Percentiles rank a stretch among this genome's conserved stretches.
phyloP scores from a whole-genome alignment of 2,113 vertebrate genomes.

The Aspidoscelis tigris region DNA sequence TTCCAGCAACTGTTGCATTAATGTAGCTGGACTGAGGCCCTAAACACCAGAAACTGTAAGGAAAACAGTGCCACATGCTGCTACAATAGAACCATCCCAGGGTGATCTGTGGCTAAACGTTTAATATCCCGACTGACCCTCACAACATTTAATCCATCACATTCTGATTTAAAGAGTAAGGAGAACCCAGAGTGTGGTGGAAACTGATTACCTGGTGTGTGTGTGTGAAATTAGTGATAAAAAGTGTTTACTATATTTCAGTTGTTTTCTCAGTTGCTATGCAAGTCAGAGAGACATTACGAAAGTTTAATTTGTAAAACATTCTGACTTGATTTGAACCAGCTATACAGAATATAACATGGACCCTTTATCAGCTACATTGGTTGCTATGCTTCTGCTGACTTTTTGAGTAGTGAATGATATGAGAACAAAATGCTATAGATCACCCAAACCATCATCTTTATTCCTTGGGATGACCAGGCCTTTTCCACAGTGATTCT shows the following conservation, averaged over 20 bases:
- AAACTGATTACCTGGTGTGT: neutral
- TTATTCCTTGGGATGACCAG: no score
- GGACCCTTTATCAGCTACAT: no score
- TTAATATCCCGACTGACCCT: conserved; percentile 10
- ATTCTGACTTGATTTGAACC: no score
- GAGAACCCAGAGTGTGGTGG: neutral
- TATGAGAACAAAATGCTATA: no score
- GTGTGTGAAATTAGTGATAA: neutral
- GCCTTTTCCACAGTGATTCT: no score
- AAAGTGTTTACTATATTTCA: neutral
- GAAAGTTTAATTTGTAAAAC: no score
- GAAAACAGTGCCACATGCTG: neutral
- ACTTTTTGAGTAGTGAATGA: no score
- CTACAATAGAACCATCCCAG: conserved; percentile 15
- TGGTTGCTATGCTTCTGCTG: no score
- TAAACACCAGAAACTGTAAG: conserved; percentile 15
- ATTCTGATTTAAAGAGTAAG: neutral
- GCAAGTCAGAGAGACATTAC: no score
- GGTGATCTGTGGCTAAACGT: conserved; percentile 11
- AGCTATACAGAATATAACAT: no score
- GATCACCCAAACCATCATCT: no score
- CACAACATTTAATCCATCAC: neutral
- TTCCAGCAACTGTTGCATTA: conserved; percentile 13
- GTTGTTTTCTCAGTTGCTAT: no score
- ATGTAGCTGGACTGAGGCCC: conserved; percentile 20